Percentiles rank a stretch among this genome's conserved stretches.
phyloP scores from a whole-genome alignment of 2,797 vertebrate genomes.

The Chrosomus eos region DNA sequence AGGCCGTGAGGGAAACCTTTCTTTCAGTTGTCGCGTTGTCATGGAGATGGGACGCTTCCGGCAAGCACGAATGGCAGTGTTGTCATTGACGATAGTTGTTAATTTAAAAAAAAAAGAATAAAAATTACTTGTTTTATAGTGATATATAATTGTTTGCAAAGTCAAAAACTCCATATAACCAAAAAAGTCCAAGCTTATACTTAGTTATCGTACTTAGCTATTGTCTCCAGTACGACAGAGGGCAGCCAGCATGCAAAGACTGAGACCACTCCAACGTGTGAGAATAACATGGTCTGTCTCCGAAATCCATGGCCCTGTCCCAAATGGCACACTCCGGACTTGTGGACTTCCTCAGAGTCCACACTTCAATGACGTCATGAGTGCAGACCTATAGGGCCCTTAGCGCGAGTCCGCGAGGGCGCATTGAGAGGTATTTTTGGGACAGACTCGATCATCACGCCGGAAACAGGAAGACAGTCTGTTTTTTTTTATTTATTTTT shows the following conservation, averaged over 20 bases:
- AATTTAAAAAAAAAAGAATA: fast-evolving
- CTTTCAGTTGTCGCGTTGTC: slow-evolving; percentile 41
- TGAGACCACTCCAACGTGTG: neutral
- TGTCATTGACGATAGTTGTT: neutral
- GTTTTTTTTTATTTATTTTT: too few relatives aligned
- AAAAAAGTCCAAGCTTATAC: neutral
- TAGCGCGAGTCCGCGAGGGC: too few relatives aligned
- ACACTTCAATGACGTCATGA: too few relatives aligned
- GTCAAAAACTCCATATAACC: neutral
- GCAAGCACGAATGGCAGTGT: neutral
- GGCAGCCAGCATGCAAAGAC: slow-evolving; percentile 4
- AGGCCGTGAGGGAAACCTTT: neutral
- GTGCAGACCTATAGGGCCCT: too few relatives aligned
- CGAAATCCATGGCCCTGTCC: too few relatives aligned
- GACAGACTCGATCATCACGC: too few relatives aligned
- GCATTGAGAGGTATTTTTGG: too few relatives aligned
- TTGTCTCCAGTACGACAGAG: slow-evolving; percentile 2
- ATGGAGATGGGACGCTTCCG: slow-evolving; percentile 49
- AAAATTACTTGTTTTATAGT: neutral
- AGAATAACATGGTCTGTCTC: neutral
- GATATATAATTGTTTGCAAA: neutral
- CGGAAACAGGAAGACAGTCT: too few relatives aligned
- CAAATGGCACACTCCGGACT: too few relatives aligned
- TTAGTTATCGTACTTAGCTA: too few relatives aligned
- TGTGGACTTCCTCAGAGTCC: too few relatives aligned